Conservation (phyloP, 2,888 invertebrate genomes). For the Glaucopsyche alexis region DNA sequence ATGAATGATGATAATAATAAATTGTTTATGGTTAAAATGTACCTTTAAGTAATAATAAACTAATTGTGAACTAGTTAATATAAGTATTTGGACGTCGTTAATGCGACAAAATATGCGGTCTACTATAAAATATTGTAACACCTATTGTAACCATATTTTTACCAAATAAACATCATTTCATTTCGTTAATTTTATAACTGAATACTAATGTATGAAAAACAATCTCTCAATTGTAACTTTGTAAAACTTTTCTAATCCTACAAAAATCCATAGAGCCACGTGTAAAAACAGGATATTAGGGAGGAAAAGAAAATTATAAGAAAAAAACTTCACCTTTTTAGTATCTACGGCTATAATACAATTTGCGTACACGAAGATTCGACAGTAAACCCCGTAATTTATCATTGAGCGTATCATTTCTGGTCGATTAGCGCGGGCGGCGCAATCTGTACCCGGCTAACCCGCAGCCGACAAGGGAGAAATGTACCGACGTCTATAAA, state of each 20-base stretch:
- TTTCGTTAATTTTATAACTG: too few relatives aligned
- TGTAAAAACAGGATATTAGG: neutral
- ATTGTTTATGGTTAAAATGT: too few relatives aligned
- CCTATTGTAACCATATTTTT: too few relatives aligned
- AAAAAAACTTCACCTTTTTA: neutral
- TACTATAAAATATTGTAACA: too few relatives aligned
- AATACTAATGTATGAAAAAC: too few relatives aligned
- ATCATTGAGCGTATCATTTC: slow-evolving; percentile 66
- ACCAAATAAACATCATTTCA: too few relatives aligned
- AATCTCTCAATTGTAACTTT: neutral
- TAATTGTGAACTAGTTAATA: too few relatives aligned
- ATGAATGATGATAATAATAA: too few relatives aligned
- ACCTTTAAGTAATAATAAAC: too few relatives aligned
- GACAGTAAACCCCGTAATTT: slow-evolving; percentile 48
- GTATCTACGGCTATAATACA: slow-evolving; percentile 8
- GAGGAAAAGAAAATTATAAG: neutral
- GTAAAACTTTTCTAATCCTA: neutral
- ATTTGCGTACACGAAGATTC: slow-evolving; percentile 31
- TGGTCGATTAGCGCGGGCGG: slow-evolving; percentile 64
- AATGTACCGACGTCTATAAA: slow-evolving; percentile 36
- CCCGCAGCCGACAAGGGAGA: slow-evolving; percentile 49
- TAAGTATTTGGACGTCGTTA: too few relatives aligned
- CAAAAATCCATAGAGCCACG: neutral
- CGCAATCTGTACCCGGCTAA: slow-evolving; percentile 52
- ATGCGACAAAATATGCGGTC: too few relatives aligned